Base-by-base conservation (phyloP, 2,888 invertebrate species). In the Omphaloscelis lunosa region DNA sequence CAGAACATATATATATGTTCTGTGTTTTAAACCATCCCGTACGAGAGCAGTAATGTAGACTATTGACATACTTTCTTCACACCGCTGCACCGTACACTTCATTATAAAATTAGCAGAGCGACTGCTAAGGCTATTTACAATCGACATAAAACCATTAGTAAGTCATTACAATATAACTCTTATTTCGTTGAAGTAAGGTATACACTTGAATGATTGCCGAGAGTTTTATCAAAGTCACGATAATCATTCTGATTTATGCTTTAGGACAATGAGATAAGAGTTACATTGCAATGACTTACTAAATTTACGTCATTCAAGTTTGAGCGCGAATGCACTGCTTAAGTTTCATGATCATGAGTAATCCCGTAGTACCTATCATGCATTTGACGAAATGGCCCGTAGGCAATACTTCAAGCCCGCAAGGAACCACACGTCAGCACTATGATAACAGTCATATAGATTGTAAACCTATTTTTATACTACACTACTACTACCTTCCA, bases 341-440 rank as follows among this genome's bases (percentile, higher is more conserved):
- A n/a, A 17, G 7, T 45, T 3, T 23, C 9, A 71, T 77, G 68
- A 76, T 23, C 9, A 71, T 77, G 68, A 76, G 67, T 34, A 70
- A 70, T 62, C 1, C n/a, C 15, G 48, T 20, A 27, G 6, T 75
- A 41, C 17, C 20, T 34, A 23, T 53, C 15, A 29, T 78, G 34
- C 34, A 39, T 79, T 77, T 72, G 48, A 72, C 63, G 63, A 79
- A 72, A 72, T 63, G n/a, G 12, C 41, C 53, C 12, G 29, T 63
- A 63, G 41, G 11, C 29, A 51, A 71, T 78, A 78, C 62, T 63
- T 79, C 27, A 39, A 27, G 27, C 39, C 59, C 53, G 23, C 66
- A 72, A n/a, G n/a, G n/a, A n/a, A 45, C 34, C 45, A 53, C 51
- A 56, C n/a, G 8, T 45, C 45, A 29, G 34, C n/a, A n/a, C 0